Base-by-base conservation (phyloP, 2,797 vertebrate species). In the Trematomus bernacchii region DNA sequence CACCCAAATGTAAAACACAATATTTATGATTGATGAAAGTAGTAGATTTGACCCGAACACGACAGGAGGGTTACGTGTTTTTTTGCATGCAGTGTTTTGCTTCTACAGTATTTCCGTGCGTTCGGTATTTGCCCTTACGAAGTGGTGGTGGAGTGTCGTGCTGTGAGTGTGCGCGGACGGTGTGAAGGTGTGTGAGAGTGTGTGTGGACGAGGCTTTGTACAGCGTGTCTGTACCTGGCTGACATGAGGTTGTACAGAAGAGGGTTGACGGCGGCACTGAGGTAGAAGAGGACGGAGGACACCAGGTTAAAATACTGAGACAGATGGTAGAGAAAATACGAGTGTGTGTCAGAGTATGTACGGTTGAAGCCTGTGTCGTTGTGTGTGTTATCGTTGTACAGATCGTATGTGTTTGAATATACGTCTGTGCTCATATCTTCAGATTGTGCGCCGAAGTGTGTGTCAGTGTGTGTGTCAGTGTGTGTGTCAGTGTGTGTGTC, bases 251-350 rank as follows among this genome's bases (percentile, higher is more conserved):
- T 96, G 87, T 96, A 95, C 42, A 96, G 89, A 10, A 96, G 71
- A 0, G 95, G 96, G 60, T 96, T 96, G 60, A 96, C 62, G 0
- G 95, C 96, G 0, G 95, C 95, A 0, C 95, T 94, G 23, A 95
- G 92, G 87, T 95, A 96, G 89, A 96, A 96, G 27, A 97, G 93
- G 13, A 97, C 90, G 43, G 94, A 92, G 11, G 95, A 94, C 9
- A 91, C 87, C 50, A 97, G 91, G 86, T 95, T 96, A 50, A 96
- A 94, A 71, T 96, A 95, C 85, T 96, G 96, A 13, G 90, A 93
- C 60, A 96, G 78, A 13, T 92, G 87, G 64, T 95, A 96, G 1
- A 95, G 60, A 71, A 91, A 84, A 61, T 84, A 76, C 18, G 64
- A 5, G 53, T 80, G 71, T 19, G 78, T 11, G 58, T 82, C 72